Conservation (phyloP, 2,888 invertebrate species). For the Pheosia gnoma region DNA sequence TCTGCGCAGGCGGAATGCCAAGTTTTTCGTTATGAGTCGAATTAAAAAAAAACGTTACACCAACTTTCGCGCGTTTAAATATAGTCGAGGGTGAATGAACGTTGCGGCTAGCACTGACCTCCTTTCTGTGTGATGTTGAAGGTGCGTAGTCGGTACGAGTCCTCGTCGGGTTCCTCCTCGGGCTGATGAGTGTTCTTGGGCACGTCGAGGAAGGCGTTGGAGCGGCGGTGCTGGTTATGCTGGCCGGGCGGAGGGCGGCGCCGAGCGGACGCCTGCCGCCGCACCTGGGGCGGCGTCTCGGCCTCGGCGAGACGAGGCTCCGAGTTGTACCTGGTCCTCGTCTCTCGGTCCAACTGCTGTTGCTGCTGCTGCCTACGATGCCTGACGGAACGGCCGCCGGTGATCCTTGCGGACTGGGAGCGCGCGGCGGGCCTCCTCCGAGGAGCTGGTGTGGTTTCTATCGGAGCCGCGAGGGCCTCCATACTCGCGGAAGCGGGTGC, state of each 20-base stretch:
- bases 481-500: conserved; percentile 88
- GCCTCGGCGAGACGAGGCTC: conserved; percentile 87
- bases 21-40: conserved; percentile 59
- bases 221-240: conserved; percentile 84
- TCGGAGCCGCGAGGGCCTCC: conserved; percentile 85
- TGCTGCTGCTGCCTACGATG: conserved; percentile 75
- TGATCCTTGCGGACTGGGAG: conserved; percentile 89
- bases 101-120: conserved; percentile 80
- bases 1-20: conserved; percentile 65
- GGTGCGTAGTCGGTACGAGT: conserved; percentile 94
- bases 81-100: conserved; percentile 74
- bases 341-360: conserved; percentile 78
- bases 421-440: conserved; percentile 88
- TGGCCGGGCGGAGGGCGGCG: conserved; percentile 79
- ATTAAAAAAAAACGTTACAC: conserved; percentile 63
- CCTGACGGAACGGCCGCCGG: conserved; percentile 85
- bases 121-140: conserved; percentile 97
- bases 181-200: conserved; percentile 74
- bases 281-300: conserved; percentile 87
- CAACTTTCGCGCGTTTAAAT: conserved; percentile 62
- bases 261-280: conserved; percentile 85
- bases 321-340: conserved; percentile 86
- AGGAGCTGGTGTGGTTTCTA: conserved; percentile 83
- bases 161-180: conserved; percentile 89
- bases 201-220: conserved; percentile 89